phyloP scores from a whole-genome alignment of 2,113 vertebrate genomes.

The Brachyhypopomus gauderio region DNA sequence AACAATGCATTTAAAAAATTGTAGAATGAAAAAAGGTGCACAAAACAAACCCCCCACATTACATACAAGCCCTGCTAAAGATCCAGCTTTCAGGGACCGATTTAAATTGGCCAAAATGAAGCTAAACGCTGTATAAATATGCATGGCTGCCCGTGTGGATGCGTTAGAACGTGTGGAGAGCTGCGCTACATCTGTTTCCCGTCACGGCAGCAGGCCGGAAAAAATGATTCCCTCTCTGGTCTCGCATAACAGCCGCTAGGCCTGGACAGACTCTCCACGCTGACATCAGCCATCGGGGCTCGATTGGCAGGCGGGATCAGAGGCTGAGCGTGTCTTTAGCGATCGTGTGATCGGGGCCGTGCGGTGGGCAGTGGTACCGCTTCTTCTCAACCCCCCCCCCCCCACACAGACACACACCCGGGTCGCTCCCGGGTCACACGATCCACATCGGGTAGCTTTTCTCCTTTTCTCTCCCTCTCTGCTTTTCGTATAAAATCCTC shows the following conservation, averaged over 20 bases:
- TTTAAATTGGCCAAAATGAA: neutral
- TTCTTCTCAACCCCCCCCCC: too few species aligned
- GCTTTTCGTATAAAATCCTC: neutral
- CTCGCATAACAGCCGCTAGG: neutral
- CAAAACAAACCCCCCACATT: too few species aligned
- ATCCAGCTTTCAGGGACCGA: neutral
- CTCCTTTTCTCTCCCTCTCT: neutral
- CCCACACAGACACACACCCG: neutral
- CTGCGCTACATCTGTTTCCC: conserved; percentile 10
- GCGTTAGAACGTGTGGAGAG: neutral
- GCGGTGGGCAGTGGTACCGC: too few species aligned
- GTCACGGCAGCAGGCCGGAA: neutral
- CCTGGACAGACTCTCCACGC: neutral
- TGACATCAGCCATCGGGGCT: neutral
- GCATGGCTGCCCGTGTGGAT: neutral
- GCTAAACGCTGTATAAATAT: neutral
- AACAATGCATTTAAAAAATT: neutral
- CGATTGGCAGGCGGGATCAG: neutral
- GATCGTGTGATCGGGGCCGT: too few species aligned
- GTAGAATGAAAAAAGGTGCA: too few species aligned
- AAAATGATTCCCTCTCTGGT: conserved; percentile 7
- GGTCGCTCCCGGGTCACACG: neutral
- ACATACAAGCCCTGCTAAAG: neutral
- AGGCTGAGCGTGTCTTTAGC: neutral
- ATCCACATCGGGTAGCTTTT: conserved; percentile 39